These are phyloP conservation scores for Silurus meridionalis DNA, from an alignment of 2,113 vertebrate genomes.

Conservation along the genomic window DNA sequence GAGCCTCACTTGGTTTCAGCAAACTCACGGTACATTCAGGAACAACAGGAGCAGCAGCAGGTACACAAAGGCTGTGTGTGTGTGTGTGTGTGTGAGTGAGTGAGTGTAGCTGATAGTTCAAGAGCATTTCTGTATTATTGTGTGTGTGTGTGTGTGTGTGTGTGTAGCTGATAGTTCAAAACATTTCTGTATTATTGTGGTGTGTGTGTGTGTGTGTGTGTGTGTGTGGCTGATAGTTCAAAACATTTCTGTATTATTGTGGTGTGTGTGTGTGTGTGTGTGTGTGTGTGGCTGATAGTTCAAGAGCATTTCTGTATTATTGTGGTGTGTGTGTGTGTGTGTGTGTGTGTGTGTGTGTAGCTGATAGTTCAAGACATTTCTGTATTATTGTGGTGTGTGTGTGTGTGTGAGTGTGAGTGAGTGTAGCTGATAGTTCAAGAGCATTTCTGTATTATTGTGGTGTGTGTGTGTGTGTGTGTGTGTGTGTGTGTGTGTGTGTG, in stretches of 20 bases:
- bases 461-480: too few species aligned
- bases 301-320: too few species aligned
- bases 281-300: constrained; percentile 72
- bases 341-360: background rate
- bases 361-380: background rate
- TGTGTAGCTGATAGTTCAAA: background rate
- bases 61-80: constrained; percentile 53
- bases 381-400: background rate
- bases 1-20: constrained; percentile 75
- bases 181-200: background rate
- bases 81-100: background rate
- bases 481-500: too few species aligned
- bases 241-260: too few species aligned
- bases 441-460: background rate
- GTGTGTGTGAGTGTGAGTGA: background rate
- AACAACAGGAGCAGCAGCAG: constrained; percentile 80
- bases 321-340: background rate
- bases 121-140: background rate
- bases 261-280: background rate
- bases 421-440: background rate
- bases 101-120: background rate
- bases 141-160: background rate
- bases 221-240: constrained; percentile 75
- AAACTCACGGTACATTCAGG: constrained; percentile 75
- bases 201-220: background rate